Evolutionary conservation across 2,888 invertebrate species (phyloP), one percentile per base, ranked within the genome.

Genomic region (Cosmia trapezina): DNA sequence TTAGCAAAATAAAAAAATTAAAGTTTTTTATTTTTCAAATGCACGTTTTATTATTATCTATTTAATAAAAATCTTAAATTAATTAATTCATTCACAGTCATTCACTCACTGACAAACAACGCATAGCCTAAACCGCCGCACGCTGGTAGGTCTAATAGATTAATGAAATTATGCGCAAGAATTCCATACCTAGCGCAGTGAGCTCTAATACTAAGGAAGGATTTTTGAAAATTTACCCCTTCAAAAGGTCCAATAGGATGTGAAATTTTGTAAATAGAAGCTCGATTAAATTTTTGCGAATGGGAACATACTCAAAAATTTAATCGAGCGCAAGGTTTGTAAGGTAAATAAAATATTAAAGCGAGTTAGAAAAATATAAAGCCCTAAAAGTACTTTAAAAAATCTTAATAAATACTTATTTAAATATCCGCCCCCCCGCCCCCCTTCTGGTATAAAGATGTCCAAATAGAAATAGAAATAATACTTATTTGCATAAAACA

Each of bases 31-130:
- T n/a, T n/a, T n/a, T n/a, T n/a, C n/a, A n/a, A n/a, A n/a, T n/a
- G n/a, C n/a, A n/a, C n/a, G n/a, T n/a, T n/a, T n/a, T n/a, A n/a
- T 76, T 77, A 28, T 28, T 28, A 37, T 37, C 37, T 37, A 37
- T 4, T 37, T 37, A 59, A 54, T 43, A 33, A 19, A 33, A 57
- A n/a, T 7, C 12, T 19, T 57, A 37, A 59, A 57, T 33, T 33
- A 11, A 56, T 33, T 33, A 11, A 57, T 33, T 5, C 8, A 57
- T 19, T 33, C 19, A 57, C 8, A 57, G 11, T 33, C 19, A 57
- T 33, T 33, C 19, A 33, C 19, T 5, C 8, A n/a, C 22, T 17
- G 3, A 60, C 9, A 53, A 5, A 17, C 4, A 5, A 19, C 19
- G 11, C 3, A 28, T 17, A 57, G 11, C 17, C 17, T 47, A 47